These are phyloP conservation scores for Mystacides longicornis DNA, from an alignment of 2,888 invertebrate genomes.

Conservation along the genomic window DNA sequence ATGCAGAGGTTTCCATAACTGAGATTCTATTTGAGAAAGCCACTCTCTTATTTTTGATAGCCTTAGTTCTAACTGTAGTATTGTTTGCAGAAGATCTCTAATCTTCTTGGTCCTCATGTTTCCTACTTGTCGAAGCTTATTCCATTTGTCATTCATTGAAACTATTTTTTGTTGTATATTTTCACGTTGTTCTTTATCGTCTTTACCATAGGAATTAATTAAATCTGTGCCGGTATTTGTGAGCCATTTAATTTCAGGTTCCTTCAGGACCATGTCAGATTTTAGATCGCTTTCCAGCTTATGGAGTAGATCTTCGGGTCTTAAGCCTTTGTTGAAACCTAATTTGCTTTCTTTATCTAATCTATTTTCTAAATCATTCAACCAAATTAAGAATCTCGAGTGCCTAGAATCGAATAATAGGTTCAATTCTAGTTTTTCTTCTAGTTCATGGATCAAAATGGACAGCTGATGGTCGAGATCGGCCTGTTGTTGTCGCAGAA, in stretches of 20 bases:
- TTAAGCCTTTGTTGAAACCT: conserved; percentile 46
- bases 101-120: conserved; percentile 64
- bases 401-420: conserved; percentile 63
- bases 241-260: conserved; percentile 74
- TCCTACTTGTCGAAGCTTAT: conserved; percentile 56
- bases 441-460: conserved; percentile 61
- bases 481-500: conserved; percentile 71
- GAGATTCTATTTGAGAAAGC: conserved; percentile 65
- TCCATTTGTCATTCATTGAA: conserved; percentile 61
- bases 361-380: conserved; percentile 58
- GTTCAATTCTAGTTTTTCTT: conserved; percentile 65
- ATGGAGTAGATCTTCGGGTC: conserved; percentile 66
- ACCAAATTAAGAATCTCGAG: conserved; percentile 61
- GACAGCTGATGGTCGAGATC: conserved; percentile 75
- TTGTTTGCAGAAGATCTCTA: conserved; percentile 62
- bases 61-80: conserved; percentile 61
- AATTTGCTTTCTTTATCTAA: conserved; percentile 52
- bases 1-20: conserved; percentile 58
- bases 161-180: conserved; percentile 50
- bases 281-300: conserved; percentile 67
- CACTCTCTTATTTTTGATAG: conserved; percentile 65
- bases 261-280: conserved; percentile 67
- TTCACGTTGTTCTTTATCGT: conserved; percentile 55
- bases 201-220: conserved; percentile 55
- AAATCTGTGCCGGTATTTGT: conserved; percentile 59